These are phyloP conservation scores for Jacana jacana DNA, from an alignment of 2,113 vertebrate genomes.

Conservation along the genomic window DNA sequence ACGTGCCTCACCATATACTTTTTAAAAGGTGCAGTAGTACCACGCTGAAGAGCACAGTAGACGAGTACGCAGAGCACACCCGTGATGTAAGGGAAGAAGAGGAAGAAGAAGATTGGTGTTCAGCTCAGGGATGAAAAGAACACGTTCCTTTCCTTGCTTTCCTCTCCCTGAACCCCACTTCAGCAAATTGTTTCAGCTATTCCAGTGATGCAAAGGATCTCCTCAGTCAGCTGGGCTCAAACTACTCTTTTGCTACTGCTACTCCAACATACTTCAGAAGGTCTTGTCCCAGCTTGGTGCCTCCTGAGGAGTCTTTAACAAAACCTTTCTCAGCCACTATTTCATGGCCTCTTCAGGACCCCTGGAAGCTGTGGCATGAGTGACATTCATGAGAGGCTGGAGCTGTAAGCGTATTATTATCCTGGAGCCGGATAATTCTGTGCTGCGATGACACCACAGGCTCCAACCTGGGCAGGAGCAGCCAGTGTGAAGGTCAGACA, in stretches of 20 bases:
- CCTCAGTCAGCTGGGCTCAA: not conserved
- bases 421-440: not conserved
- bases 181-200: not conserved
- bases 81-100: not conserved
- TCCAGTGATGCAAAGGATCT: not conserved
- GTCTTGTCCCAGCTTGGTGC: not conserved
- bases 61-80: rapidly evolving
- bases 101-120: not conserved
- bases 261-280: not conserved
- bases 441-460: not conserved
- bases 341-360: not conserved
- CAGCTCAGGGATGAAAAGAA: not conserved
- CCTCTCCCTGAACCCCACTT: not conserved
- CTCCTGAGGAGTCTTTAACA: not conserved
- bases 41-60: not conserved
- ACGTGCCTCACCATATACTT: not conserved
- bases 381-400: not conserved
- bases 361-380: rapidly evolving
- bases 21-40: not conserved
- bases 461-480: not conserved
- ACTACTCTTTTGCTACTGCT: not conserved
- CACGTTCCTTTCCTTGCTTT: not conserved
- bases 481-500: constrained; percentile 15
- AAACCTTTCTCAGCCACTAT: not conserved
- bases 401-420: not conserved